Evolutionary conservation across 2,888 invertebrate species (phyloP), one percentile per base, ranked within the genome.

Genomic region (Empis livida): DNA sequence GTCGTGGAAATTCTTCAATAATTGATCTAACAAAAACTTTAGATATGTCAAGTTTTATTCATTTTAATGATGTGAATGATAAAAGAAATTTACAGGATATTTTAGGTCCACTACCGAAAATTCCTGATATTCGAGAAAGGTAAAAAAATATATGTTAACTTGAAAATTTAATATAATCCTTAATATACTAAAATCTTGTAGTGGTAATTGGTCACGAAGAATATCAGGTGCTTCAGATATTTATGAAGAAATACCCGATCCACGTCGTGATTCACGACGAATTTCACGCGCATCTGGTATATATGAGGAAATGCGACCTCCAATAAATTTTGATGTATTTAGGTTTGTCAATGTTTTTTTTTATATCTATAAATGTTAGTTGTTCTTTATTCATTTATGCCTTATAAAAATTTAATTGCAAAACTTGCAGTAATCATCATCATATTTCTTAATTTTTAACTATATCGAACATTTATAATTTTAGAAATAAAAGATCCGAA

Each of bases 231-330:
- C 61, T 31, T 70, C 70, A 1, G 69, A 65, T 13, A 69, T 69
- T 14, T 69, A 69, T 50, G 70, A 69, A 49, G 68, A 69, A 50
- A 70, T 69, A 32, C 59, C 59, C 9, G 67, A 67, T 47, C 60
- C 51, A 17, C 55, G 53, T 14, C 54, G 54, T 39, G 43, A 55
- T 6, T 55, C 54, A 1, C 49, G 64, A 20, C 58, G 63, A 17
- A 51, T 59, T 4, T 70, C 70, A 0, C 58, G 67, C 32, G 64
- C 65, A 1, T 69, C 69, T 1, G 69, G 68, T 4, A 69, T 69
- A 20, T 69, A 69, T 50, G 70, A 70, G 51, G 70, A 68, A 51
- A 70, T 70, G 70, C 67, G 65, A 51, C 58, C 63, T 2, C 55
- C 57, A 6, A 51, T 53, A 0, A n/a, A 27, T 23, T 5, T 11